Base-by-base conservation (phyloP, 2,888 invertebrate species). In the Steinernema hermaphroditum region DNA sequence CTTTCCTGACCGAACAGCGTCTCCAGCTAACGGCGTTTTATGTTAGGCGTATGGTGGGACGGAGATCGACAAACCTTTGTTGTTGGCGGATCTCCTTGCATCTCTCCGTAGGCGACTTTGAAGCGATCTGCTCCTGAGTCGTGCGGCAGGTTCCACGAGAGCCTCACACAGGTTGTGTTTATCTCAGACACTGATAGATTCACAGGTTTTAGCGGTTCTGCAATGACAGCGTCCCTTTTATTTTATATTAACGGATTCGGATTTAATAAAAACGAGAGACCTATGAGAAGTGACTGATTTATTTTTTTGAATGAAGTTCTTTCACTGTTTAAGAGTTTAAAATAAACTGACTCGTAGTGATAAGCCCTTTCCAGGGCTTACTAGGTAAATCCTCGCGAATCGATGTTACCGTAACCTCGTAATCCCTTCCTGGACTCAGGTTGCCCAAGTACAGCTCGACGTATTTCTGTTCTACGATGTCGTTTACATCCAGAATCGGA, bases 371-470 rank as follows among this genome's bases (percentile, higher is more conserved):
- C 85, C 85, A 85, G 24, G 85, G 85, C 50, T 76, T 68, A 72
- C 82, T 82, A 43, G 76, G 81, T 69, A 85, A 73, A n/a, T 82
- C 83, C n/a, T 79, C 81, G 34, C 78, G 77, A 16, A 85, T 77
- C 0, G 85, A 82, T 6, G 80, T 81, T 27, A 85, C 80, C 9
- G 80, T 73, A 29, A 85, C 80, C 62, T 80, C 78, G 71, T 83
- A 85, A 62, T 86, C 85, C 29, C 82, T 77, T 2, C 85, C 85
- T 0, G 85, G 84, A 70, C 78, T 82, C 74, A 85, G 74, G 69
- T 85, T 83, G 27, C 84, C 83, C 44, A 85, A 69, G 73, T 83
- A 85, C 41, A 85, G 75, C 54, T 85, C 85, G 22, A 85, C 78
- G 34, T 82, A 78, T 50, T 80, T 77, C 70, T 85, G 85, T 19